These are phyloP conservation scores for Saturnia pavonia DNA, from an alignment of 2,888 invertebrate genomes.

Conservation along the genomic window DNA sequence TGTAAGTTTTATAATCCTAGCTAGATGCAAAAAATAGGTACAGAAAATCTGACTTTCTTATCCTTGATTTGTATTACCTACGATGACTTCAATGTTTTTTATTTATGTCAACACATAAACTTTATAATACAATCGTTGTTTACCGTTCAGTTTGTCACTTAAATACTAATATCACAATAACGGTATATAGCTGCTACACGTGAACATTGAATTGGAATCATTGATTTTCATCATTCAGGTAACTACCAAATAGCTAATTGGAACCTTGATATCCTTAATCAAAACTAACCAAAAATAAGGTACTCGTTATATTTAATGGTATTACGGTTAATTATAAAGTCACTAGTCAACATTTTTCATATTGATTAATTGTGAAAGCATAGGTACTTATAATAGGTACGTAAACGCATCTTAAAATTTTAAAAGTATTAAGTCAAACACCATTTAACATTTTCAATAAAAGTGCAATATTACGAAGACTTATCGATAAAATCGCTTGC, in stretches of 20 bases:
- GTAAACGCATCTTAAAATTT: background rate
- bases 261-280: too few relatives aligned
- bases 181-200: background rate
- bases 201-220: background rate
- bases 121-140: background rate
- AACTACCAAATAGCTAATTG: too few relatives aligned
- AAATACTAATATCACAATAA: background rate
- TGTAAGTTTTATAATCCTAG: background rate
- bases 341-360: background rate
- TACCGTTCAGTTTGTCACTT: background rate
- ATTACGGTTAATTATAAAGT: background rate
- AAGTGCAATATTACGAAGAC: background rate
- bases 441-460: background rate
- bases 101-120: background rate
- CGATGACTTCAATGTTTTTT: background rate
- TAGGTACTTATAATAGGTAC: too few relatives aligned
- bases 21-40: background rate
- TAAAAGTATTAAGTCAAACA: background rate
- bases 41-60: background rate
- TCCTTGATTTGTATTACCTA: background rate
- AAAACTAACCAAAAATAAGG: too few relatives aligned
- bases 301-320: too few relatives aligned
- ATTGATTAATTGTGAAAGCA: background rate
- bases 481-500: background rate
- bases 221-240: background rate